phyloP scores from a whole-genome alignment of 2,113 vertebrate species.

The Oostethus manadensis region DNA sequence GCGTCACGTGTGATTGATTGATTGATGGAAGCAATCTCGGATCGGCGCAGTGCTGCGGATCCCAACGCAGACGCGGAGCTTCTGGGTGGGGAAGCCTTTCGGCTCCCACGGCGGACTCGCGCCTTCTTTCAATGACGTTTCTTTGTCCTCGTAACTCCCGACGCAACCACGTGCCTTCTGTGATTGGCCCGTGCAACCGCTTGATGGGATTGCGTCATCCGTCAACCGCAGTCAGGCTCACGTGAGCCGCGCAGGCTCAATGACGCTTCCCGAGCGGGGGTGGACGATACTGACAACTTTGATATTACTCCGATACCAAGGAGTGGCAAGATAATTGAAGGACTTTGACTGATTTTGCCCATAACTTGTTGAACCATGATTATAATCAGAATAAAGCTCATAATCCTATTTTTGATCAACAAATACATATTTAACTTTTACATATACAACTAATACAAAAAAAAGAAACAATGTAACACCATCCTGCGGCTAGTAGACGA shows the following conservation, averaged over 20 bases:
- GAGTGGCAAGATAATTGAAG: too few species aligned
- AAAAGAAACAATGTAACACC: too few species aligned
- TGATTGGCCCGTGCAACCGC: constrained; percentile 42
- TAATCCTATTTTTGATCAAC: too few species aligned
- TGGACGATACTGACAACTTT: too few species aligned
- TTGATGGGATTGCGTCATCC: constrained; percentile 63
- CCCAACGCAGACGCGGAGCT: constrained; percentile 61
- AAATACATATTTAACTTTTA: too few species aligned
- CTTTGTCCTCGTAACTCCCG: constrained; percentile 6
- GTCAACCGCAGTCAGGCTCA: constrained; percentile 28
- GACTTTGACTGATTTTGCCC: too few species aligned
- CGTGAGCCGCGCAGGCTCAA: constrained; percentile 35
- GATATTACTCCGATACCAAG: too few species aligned
- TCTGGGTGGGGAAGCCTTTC: background rate
- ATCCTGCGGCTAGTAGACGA: too few species aligned
- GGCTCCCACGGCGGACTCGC: constrained; percentile 23
- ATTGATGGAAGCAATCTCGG: constrained; percentile 57
- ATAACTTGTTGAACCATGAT: too few species aligned
- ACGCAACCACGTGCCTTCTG: constrained; percentile 12
- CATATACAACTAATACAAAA: too few species aligned
- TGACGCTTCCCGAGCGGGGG: constrained; percentile 11
- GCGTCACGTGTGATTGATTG: constrained; percentile 18
- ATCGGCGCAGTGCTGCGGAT: constrained; percentile 46
- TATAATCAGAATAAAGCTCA: too few species aligned
- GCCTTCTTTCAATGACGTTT: background rate